Base-by-base conservation (phyloP, 2,797 vertebrate genomes). In the Micrastur ruficollis region DNA sequence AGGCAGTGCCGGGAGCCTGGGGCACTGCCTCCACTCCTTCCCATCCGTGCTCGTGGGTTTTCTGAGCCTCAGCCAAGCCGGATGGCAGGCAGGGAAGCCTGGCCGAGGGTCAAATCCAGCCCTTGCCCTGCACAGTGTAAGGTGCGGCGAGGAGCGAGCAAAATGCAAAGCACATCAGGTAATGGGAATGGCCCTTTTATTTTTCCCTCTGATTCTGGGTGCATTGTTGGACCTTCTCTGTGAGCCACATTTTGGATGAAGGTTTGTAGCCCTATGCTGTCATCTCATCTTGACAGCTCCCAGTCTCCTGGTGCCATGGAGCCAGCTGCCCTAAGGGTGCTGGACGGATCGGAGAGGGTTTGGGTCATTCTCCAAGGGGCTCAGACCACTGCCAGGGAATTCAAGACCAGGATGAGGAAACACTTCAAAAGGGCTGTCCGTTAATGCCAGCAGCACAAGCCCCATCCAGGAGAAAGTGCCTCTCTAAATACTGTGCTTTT, bases 121-220 rank as follows among this genome's bases (percentile, higher is more conserved):
- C 65, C 49, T 68, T 1, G 0, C 32, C 50, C 56, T 5, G 50
- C 31, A 15, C 36, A 1, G 14, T 0, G 14, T 2, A 17, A 36
- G 52, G 27, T 14, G 16, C 5, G 14, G 34, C 0, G 1, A 78
- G 56, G 62, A 82, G 32, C 10, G 1, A 83, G 89, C 3, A 46
- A 68, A 90, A 59, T 4, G 2, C 21, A 49, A 86, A 90, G 12
- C 15, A 5, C 6, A 1, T 14, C 59, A 36, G 14, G 31, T 10
- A 12, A 65, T 8, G 38, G 46, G 36, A 72, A 62, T 6, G 36
- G n/a, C 29, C 0, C 19, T 50, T 47, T 62, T 11, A 19, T 11
- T 59, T 81, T 25, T 3, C 0, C 10, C 5, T 62, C 56, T 62
- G 34, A 14, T 49, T 32, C 16, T 50, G 46, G 3, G 50, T 46